A percentile compares a stretch with the other conserved stretches of the same genome.
phyloP scores from a whole-genome alignment of 2,113 vertebrate genomes.

The Herpetotheres cachinnans region DNA sequence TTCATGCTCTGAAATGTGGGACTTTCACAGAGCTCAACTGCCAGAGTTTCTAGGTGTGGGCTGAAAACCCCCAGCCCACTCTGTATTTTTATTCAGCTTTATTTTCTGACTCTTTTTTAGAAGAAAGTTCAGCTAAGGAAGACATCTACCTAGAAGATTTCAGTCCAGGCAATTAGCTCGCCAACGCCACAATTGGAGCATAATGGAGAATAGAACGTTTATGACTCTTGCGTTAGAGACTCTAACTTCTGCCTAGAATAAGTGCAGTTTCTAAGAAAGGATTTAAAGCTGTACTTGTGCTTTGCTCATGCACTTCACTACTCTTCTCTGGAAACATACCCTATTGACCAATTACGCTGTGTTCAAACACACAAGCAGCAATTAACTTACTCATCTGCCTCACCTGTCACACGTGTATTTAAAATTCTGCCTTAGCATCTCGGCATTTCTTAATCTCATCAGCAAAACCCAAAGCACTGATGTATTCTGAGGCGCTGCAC shows the following conservation, averaged over 20 bases:
- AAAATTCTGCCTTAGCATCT: slow-evolving; percentile 23
- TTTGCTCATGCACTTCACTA: not conserved
- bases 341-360: slow-evolving; percentile 5
- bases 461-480: slow-evolving; percentile 33
- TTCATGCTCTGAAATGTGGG: not conserved
- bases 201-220: not conserved
- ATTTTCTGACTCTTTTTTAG: not conserved
- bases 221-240: not conserved
- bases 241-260: not conserved
- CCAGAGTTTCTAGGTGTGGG: not conserved
- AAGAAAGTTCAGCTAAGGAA: not conserved
- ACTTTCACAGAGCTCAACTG: not conserved
- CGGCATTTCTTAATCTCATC: not conserved
- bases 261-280: not conserved
- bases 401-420: slow-evolving; percentile 23
- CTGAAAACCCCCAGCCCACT: not conserved
- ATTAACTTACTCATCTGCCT: slow-evolving; percentile 39
- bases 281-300: slow-evolving; percentile 24
- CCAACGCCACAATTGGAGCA: not conserved
- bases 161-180: not conserved
- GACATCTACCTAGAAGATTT: not conserved
- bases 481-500: not conserved
- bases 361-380: slow-evolving; percentile 42
- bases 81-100: not conserved
- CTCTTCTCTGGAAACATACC: slow-evolving; percentile 2